Evolutionary conservation across 2,797 vertebrate species (phyloP).

Genomic region (Hypotaenidia philippensis): DNA sequence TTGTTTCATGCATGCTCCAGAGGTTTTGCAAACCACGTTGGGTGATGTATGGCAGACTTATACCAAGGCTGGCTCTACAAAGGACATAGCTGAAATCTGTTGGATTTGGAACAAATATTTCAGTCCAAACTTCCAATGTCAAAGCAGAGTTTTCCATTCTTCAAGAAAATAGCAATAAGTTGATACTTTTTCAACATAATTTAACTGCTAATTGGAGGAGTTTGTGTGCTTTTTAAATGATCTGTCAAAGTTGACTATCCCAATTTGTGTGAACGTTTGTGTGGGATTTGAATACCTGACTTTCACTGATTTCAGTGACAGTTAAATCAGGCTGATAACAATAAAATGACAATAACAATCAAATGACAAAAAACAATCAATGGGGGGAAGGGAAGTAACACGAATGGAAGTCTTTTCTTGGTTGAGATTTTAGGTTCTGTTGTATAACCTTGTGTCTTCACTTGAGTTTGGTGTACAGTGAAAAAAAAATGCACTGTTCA

Average conservation of each 20-base stretch:
- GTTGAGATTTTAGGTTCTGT: not conserved
- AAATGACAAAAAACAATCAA: not conserved
- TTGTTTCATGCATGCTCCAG: not conserved
- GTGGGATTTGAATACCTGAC: not conserved
- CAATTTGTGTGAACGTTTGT: not conserved
- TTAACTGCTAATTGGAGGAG: not conserved
- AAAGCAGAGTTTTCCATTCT: not conserved
- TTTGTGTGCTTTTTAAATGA: not conserved
- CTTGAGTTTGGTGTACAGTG: not conserved
- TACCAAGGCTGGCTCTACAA: not conserved
- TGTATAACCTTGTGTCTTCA: not conserved
- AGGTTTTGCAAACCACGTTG: not conserved
- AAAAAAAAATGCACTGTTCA: not conserved
- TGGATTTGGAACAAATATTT: not conserved
- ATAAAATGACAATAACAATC: not conserved
- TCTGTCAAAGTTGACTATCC: not conserved
- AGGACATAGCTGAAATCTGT: not conserved
- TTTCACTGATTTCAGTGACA: not conserved
- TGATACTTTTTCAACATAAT: not conserved
- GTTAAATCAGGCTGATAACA: not conserved
- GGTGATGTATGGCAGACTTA: not conserved
- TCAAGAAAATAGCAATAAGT: not conserved
- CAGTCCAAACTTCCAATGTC: not conserved
- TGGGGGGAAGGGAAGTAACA: not conserved
- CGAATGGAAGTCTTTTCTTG: not conserved